These are phyloP conservation scores for Centropyge bicolor DNA, from an alignment of 2,797 vertebrate genomes.

Conservation along the genomic window DNA sequence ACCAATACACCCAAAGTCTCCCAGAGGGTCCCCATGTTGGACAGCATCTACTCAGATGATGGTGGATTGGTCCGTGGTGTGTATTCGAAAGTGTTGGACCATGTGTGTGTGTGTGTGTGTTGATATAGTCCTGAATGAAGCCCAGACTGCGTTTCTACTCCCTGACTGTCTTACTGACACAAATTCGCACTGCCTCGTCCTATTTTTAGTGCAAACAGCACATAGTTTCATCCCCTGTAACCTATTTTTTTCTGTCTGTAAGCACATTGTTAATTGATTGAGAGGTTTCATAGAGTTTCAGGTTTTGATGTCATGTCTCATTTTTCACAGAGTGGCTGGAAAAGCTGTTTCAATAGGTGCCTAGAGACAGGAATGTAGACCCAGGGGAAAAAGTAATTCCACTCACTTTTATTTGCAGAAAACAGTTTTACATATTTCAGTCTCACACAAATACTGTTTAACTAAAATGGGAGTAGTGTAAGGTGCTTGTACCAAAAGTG, in stretches of 20 bases:
- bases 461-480: not conserved
- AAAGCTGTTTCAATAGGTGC: constrained; percentile 33
- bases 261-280: constrained; percentile 64
- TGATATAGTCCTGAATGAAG: constrained; percentile 32
- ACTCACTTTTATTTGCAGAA: constrained; percentile 18
- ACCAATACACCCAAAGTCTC: constrained; percentile 4
- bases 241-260: constrained; percentile 49
- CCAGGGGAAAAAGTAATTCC: constrained; percentile 7
- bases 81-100: not conserved
- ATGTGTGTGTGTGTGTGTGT: constrained; percentile 13
- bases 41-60: not conserved
- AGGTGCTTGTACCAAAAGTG: not conserved
- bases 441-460: not conserved
- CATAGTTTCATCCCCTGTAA: constrained; percentile 33
- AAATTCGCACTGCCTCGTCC: constrained; percentile 55
- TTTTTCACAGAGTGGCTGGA: constrained; percentile 48
- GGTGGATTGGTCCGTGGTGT: constrained; percentile 15
- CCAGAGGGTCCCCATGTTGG: not conserved
- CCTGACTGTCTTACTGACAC: constrained; percentile 70
- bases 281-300: constrained; percentile 42
- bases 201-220: constrained; percentile 64
- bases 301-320: constrained; percentile 43
- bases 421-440: constrained; percentile 14
- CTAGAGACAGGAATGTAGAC: constrained; percentile 31
- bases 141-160: constrained; percentile 37